Base-by-base conservation (phyloP, 2,113 vertebrate genomes). In the Gopherus evgoodei region DNA sequence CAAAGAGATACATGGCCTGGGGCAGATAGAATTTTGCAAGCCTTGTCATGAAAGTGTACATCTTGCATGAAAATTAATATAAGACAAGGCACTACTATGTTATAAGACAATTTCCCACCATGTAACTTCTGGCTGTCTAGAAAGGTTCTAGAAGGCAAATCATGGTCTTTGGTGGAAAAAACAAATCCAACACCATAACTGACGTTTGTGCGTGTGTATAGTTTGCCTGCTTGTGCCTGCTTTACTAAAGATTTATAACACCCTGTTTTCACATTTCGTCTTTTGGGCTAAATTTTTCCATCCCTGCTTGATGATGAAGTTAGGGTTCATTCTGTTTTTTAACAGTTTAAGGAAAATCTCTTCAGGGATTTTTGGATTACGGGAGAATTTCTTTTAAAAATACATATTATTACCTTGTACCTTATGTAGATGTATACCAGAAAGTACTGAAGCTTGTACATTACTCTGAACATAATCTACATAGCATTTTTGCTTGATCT, bases 61-160 rank as follows among this genome's bases (percentile, higher is more conserved):
- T 72, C 8, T 38, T 72, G 65, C 19, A 21, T 72, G 65, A 72
- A 72, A 72, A 72, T 38, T 72, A 38, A 72, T 72, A 21, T 72
- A 38, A 38, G 35, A 38, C 65, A 38, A 72, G 35, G 17, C 65
- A 38, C 35, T 72, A n/a, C 65, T 72, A n/a, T 72, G 5, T 76
- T 78, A 47, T 27, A 47, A 78, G 42, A 47, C 42, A 44, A 3
- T 78, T 47, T 78, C 25, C 42, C 25, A 47, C 12, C 75, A 47
- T 10, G 22, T 24, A 27, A 47, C 24, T 47, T 47, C 42, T 1
- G 0, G n/a, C 4, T 1, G 4, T 54, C 0, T 5, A 19, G 27
- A 49, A 82, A 29, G 75, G 2, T 31, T 93, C 47, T 78, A 44
- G 25, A 88, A 89, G 35, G 52, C 69, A 75, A 54, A 3, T 79